phyloP scores from a whole-genome alignment of 2,797 vertebrate genomes.

The Dendrocincla fuliginosa region DNA sequence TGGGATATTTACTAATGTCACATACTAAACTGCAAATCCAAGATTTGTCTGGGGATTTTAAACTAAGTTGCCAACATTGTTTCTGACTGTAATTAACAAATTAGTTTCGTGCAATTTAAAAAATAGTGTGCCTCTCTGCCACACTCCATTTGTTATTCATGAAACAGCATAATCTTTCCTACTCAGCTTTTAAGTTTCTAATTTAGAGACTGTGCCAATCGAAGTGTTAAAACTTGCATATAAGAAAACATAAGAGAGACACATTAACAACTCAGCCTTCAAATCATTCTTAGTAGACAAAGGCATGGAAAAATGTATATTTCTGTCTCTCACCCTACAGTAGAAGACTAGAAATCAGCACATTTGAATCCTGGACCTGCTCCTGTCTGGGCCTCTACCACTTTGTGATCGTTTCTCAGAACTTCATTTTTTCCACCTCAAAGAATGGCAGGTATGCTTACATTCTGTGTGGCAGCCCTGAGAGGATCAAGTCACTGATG shows the following conservation, averaged over 20 bases:
- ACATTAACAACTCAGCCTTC: not conserved
- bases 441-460: not conserved
- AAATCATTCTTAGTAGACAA: not conserved
- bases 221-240: not conserved
- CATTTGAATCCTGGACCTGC: not conserved
- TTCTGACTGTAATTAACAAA: constrained; percentile 22
- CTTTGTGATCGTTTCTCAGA: not conserved
- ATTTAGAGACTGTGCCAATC: not conserved
- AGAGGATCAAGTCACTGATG: not conserved
- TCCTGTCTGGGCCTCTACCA: not conserved
- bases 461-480: not conserved
- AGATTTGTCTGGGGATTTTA: not conserved
- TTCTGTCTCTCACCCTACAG: not conserved
- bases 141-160: constrained; percentile 6
- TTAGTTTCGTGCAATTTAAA: not conserved
- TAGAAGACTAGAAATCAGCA: not conserved
- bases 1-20: not conserved
- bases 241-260: not conserved
- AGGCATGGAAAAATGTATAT: not conserved
- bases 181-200: not conserved
- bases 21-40: not conserved
- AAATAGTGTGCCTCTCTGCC: not conserved
- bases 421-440: not conserved
- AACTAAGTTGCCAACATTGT: not conserved
- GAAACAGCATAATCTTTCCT: not conserved